Evolutionary conservation across 35 echinoderm and acorn worm species (phyloP), one percentile per base, ranked within the genome.

Genomic region (Stichopus chloronotus): DNA sequence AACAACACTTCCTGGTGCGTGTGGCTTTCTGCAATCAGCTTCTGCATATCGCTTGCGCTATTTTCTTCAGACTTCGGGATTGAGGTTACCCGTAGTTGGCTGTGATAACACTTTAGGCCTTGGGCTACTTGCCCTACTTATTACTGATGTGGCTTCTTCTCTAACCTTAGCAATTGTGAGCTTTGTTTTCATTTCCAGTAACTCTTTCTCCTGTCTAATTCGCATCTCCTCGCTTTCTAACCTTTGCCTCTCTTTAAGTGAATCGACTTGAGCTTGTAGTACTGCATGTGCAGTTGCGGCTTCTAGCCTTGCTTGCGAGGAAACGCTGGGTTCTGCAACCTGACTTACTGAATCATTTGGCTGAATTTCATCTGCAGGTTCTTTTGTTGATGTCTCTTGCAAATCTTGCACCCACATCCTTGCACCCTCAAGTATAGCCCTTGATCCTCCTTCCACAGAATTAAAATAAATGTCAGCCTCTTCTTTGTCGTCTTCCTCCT

Each of bases 161-260:
- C 78, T 72, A 24, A 71, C 90, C n/a, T 30, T 52, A 23, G 90
- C 90, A 71, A 91, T 91, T 9, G 90, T 30, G 17, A 78, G 9
- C 63, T 91, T 53, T 78, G 90, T 91, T 10, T 53, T 25, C 10
- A 91, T 19, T 17, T 22, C 43, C n/a, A 91, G 25, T 55, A 78
- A 54, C 20, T 55, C 63, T 30, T 88, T 93, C 52, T 24, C 72
- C 52, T 94, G 93, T 55, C 59, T 53, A 6, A 94, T 24, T 59
- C 77, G 25, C 19, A 94, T 59, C 56, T 91, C 55, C 55, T 90
- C 93, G 11, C 58, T 21, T 52, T 94, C 52, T 59, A 94, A 30
- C 7, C 69, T 54, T 25, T 94, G 85, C 5, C 58, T 10, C 17
- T 94, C 8, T 5, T 9, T 16, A 88, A 94, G 72, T 13, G 22